phyloP scores from a whole-genome alignment of 1,140 invertebrate species.

The Matsumurasca onukii region DNA sequence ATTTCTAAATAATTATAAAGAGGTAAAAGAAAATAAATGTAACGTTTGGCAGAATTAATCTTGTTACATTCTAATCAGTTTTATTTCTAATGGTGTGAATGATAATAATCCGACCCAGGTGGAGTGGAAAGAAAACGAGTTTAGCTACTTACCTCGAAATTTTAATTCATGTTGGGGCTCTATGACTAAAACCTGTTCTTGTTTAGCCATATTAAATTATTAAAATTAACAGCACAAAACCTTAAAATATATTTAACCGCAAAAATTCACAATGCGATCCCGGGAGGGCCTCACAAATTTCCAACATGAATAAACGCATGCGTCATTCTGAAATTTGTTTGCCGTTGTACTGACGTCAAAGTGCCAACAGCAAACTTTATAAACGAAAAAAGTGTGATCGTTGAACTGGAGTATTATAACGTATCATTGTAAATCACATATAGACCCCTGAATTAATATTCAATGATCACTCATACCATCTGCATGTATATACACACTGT shows the following conservation, averaged over 20 bases:
- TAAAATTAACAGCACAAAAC: slow-evolving; percentile 30
- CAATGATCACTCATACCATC: no score
- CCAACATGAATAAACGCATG: slow-evolving; percentile 47
- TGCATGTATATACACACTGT: no score
- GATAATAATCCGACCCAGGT: no score
- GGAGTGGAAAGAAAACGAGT: no score
- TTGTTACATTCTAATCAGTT: no score
- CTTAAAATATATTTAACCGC: slow-evolving; percentile 30
- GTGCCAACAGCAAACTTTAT: not conserved
- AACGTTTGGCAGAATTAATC: no score
- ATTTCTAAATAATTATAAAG: no score
- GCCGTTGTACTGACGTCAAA: slow-evolving; percentile 28
- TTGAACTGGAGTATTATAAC: no score
- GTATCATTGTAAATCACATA: no score
- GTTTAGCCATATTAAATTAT: slow-evolving; percentile 49
- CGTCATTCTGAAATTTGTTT: slow-evolving; percentile 44
- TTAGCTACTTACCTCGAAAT: slow-evolving; percentile 66
- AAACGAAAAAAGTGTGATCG: not conserved
- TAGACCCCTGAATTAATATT: no score
- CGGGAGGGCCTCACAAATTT: slow-evolving; percentile 40
- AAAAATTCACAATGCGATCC: slow-evolving; percentile 38
- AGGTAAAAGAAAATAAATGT: no score
- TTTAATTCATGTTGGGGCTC: slow-evolving; percentile 70
- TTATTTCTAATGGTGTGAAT: no score
- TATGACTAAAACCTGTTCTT: slow-evolving; percentile 68